Base-by-base conservation (phyloP, 1,140 invertebrate species). In the Bicyclus anynana region DNA sequence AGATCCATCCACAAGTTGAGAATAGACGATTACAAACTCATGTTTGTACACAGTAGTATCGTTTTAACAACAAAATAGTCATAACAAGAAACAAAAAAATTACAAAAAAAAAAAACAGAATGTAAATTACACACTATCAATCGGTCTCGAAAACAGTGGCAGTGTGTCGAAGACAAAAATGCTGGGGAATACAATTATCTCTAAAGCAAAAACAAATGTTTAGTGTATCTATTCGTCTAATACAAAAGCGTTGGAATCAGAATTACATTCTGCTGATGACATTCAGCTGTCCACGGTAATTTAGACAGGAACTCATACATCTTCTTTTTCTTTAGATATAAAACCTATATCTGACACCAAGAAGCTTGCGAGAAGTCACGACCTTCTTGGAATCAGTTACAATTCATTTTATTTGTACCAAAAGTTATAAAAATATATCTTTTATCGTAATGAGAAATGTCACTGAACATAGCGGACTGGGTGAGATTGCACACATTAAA, bases 11-110 rank as follows among this genome's bases (percentile, higher is more conserved):
- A 13, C 13, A 38, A 38, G 37, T 38, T 38, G 13, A 38, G 16
- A 16, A 38, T 16, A 13, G 14, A 38, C 9, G 37, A 44, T 67
- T 63, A 72, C 53, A 73, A 67, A 55, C 65, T 61, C 67, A 55
- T 59, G 40, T 44, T 73, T 46, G 65, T 62, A 63, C 58, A 65
- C 77, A 81, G 65, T 78, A 84, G 75, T 75, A 27, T 51, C 69
- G 65, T 52, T 47, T 44, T 69, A 81, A 76, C 68, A 77, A 80
- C 70, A 72, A 81, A n/a, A 44, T 66, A 72, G 67, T 60, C 42
- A 72, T 72, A 74, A 79, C 73, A 75, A 80, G 65, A 74, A 78
- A 78, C 65, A 77, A 78, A 70, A 74, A 68, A 44, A 70, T 67
- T 33, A 33, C 12, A 65, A 56, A 74, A 58, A 52, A 44, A 52